Conservation (phyloP, 2,113 vertebrate genomes). For the Gavia stellata region DNA sequence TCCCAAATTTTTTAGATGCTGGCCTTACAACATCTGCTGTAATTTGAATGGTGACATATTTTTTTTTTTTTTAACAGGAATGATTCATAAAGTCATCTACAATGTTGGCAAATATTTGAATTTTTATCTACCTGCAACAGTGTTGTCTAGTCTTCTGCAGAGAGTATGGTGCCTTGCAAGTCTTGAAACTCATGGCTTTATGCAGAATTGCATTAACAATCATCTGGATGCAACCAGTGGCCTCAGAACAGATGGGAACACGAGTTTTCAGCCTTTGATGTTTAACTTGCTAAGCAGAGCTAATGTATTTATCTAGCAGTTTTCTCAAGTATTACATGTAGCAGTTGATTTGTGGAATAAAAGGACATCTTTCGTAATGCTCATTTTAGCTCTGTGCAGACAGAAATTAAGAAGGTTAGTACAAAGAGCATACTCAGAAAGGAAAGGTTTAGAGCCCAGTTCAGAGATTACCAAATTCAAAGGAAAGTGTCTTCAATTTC, state of each 20-base stretch:
- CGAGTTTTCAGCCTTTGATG: not conserved
- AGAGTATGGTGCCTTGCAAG: not conserved
- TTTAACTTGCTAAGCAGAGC: conserved; percentile 2
- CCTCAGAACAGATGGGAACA: not conserved
- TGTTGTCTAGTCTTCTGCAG: not conserved
- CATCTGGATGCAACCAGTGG: not conserved
- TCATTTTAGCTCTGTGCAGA: not conserved
- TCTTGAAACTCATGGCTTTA: not conserved
- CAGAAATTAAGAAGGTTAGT: not conserved
- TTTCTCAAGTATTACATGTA: not conserved
- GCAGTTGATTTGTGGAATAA: not conserved
- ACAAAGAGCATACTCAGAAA: not conserved
- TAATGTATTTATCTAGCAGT: not conserved
- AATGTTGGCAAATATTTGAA: not conserved
- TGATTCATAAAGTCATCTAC: not conserved
- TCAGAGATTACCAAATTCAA: not conserved
- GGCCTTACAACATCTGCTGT: not conserved
- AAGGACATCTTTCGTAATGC: not conserved
- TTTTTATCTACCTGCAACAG: not conserved
- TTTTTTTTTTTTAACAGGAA: not conserved
- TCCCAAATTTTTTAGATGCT: not conserved
- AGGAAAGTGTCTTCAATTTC: not conserved
- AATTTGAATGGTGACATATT: not conserved
- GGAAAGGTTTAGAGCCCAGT: not conserved
- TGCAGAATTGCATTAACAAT: not conserved